Evolutionary conservation across 2,113 vertebrate species (phyloP).

Genomic region (Manacus vitellinus): DNA sequence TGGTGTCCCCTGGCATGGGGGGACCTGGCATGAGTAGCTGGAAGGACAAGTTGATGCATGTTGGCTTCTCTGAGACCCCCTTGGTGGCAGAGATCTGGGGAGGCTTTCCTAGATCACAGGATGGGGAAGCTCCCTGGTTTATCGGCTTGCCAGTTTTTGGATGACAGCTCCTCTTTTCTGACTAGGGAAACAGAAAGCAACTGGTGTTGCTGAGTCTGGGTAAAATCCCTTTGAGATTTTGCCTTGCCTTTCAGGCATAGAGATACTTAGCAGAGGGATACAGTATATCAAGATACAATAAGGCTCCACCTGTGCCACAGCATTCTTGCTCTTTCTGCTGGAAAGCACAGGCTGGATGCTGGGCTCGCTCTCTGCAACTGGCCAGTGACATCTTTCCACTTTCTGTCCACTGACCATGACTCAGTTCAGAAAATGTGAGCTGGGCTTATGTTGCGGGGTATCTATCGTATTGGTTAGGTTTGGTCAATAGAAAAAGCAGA

Average conservation of each 20-base stretch:
- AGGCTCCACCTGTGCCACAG: background rate
- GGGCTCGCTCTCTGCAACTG: fast-evolving
- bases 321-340: background rate
- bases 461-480: too few relatives aligned
- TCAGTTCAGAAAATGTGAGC: fast-evolving
- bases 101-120: background rate
- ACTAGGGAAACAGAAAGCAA: background rate
- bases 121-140: fast-evolving
- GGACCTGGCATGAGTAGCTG: fast-evolving
- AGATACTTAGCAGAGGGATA: background rate
- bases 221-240: background rate
- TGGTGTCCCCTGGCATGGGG: background rate
- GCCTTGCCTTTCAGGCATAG: background rate
- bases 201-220: background rate
- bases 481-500: too few relatives aligned
- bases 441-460: background rate
- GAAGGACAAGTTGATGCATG: background rate
- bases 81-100: background rate
- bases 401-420: background rate
- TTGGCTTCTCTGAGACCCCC: background rate
- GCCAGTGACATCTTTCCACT: background rate
- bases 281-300: background rate
- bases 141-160: background rate
- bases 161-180: background rate
- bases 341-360: fast-evolving